Conservation (phyloP, 1,140 invertebrate species). For the Bilobella aurantiaca region DNA sequence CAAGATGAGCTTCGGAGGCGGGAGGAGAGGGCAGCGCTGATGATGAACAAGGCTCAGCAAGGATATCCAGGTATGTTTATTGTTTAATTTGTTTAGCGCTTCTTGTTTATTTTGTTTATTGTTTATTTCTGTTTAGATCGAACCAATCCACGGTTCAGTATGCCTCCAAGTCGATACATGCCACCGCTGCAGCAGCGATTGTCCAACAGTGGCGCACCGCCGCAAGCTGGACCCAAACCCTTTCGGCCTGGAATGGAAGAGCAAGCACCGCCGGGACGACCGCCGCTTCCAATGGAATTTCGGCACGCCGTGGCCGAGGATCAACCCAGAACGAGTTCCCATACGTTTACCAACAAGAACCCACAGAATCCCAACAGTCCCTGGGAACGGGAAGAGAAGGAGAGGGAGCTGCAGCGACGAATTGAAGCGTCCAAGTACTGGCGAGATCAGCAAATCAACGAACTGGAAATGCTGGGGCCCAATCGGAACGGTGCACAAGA, state of each 20-base stretch:
- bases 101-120: background rate
- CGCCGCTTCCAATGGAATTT: constrained; percentile 37
- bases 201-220: constrained; percentile 18
- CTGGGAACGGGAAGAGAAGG: constrained; percentile 69
- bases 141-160: constrained; percentile 13
- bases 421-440: constrained; percentile 57
- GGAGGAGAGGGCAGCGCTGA: constrained; percentile 48
- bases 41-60: constrained; percentile 39
- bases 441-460: constrained; percentile 73
- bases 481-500: constrained; percentile 66
- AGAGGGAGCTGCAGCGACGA: constrained; percentile 54
- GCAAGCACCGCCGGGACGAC: constrained; percentile 36
- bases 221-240: constrained; percentile 34
- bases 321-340: constrained; percentile 62
- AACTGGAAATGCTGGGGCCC: constrained; percentile 53
- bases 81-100: background rate
- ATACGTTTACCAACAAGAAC: constrained; percentile 37
- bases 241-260: constrained; percentile 36
- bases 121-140: constrained; percentile 3
- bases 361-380: constrained; percentile 40
- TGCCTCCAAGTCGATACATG: constrained; percentile 12
- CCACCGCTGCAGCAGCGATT: constrained; percentile 13
- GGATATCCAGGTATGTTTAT: constrained; percentile 20
- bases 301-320: constrained; percentile 57
- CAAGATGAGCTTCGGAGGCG: constrained; percentile 64